Conservation (phyloP, 2,797 vertebrate genomes). For the Lophotriccus pileatus region DNA sequence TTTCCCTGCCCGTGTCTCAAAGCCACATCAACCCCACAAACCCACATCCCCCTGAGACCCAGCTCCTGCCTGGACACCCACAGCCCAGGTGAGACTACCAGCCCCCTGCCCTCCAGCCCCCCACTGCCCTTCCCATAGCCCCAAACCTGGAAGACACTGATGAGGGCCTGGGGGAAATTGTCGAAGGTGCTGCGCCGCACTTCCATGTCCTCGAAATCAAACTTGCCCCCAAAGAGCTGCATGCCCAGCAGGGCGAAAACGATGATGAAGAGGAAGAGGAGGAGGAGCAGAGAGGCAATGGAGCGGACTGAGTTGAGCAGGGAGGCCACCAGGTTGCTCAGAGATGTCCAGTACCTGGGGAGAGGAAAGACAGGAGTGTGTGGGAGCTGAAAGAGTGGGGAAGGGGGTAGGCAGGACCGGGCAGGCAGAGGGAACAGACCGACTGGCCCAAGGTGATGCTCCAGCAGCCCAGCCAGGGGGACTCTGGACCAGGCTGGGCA, state of each 20-base stretch:
- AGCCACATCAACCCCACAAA: background rate
- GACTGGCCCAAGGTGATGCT: background rate
- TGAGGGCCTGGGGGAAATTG: slow-evolving; percentile 95
- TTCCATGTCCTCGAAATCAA: slow-evolving; percentile 86
- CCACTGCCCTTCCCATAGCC: background rate
- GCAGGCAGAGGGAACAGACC: background rate
- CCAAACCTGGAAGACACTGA: slow-evolving; percentile 95
- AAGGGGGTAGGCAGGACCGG: background rate
- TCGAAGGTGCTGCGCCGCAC: slow-evolving; percentile 93
- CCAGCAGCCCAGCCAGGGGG: background rate
- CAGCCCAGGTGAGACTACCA: background rate
- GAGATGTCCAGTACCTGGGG: slow-evolving; percentile 90
- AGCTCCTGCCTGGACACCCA: background rate
- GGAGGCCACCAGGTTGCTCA: slow-evolving; percentile 94
- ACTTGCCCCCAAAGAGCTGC: slow-evolving; percentile 98
- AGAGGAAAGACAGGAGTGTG: background rate
- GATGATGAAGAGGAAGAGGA: slow-evolving; percentile 95
- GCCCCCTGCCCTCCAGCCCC: background rate
- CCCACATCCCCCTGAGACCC: background rate
- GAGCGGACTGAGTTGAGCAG: slow-evolving; percentile 96
- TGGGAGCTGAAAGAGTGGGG: background rate
- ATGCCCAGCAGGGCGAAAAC: slow-evolving; percentile 96
- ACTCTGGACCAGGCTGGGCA: background rate
- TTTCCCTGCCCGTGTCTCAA: background rate
- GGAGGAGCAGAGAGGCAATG: slow-evolving; percentile 93